Percentiles rank a stretch among this genome's conserved stretches.
These are phyloP conservation scores for Artibeus jamaicensis DNA, from an alignment of 2,797 vertebrate species.

Conservation along the genomic window DNA sequence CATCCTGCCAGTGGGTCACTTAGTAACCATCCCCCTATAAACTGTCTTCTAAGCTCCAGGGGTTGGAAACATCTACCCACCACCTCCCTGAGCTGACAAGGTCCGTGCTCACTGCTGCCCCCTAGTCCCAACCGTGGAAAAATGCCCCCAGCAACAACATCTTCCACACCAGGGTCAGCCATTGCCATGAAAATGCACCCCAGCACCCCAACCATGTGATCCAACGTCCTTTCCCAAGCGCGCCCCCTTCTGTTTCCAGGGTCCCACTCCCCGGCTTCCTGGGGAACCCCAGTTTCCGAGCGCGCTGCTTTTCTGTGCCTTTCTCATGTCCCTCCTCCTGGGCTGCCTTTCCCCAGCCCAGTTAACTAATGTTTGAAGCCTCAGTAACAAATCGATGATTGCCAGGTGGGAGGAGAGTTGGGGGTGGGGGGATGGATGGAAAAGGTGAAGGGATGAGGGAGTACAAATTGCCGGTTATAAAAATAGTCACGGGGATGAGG, in stretches of 20 bases:
- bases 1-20: background rate
- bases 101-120: background rate
- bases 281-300: background rate
- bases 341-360: background rate
- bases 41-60: background rate
- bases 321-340: background rate
- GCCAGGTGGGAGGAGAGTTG: background rate
- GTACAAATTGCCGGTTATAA: background rate
- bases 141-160: background rate
- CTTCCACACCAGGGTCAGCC: background rate
- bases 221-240: background rate
- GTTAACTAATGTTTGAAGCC: rapidly evolving
- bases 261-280: background rate
- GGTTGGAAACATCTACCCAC: background rate
- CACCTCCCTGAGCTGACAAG: background rate
- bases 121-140: background rate
- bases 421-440: background rate
- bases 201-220: background rate
- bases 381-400: background rate
- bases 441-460: background rate
- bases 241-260: background rate
- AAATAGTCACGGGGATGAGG: background rate
- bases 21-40: background rate
- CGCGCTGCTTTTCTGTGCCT: background rate
- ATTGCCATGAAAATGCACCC: background rate